These are phyloP conservation scores for Falco naumanni DNA, from an alignment of 2,797 vertebrate genomes.

Conservation along the genomic window DNA sequence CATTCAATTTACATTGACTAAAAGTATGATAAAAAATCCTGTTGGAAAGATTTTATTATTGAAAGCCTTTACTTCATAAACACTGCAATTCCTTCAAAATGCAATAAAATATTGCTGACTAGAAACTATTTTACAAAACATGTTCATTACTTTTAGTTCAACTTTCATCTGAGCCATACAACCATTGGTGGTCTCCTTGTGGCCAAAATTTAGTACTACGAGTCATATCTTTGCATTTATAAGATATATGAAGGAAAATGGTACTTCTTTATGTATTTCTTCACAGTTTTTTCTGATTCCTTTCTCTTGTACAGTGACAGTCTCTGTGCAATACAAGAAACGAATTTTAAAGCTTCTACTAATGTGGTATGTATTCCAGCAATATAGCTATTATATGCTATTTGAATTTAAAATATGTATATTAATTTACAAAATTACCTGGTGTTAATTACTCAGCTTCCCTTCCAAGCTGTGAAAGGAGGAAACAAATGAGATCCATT, in stretches of 20 bases:
- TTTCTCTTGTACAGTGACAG: background rate
- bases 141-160: background rate
- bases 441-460: background rate
- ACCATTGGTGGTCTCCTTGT: background rate
- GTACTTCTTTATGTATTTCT: background rate
- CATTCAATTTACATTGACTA: background rate
- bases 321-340: background rate
- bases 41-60: background rate
- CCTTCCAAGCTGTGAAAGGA: background rate
- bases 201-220: background rate
- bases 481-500: background rate
- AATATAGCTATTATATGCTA: background rate
- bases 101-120: background rate
- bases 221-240: background rate
- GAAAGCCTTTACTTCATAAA: background rate
- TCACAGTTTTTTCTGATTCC: background rate
- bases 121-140: background rate
- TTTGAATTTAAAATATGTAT: background rate
- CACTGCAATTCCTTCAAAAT: background rate
- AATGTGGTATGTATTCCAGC: background rate
- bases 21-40: background rate
- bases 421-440: background rate
- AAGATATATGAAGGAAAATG: background rate
- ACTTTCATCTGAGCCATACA: background rate
- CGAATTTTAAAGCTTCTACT: background rate